Percentiles rank a stretch among this genome's conserved stretches.
Evolutionary conservation across 2,888 invertebrate genomes (phyloP).

Genomic region (Xestoiulus laeticollis): DNA sequence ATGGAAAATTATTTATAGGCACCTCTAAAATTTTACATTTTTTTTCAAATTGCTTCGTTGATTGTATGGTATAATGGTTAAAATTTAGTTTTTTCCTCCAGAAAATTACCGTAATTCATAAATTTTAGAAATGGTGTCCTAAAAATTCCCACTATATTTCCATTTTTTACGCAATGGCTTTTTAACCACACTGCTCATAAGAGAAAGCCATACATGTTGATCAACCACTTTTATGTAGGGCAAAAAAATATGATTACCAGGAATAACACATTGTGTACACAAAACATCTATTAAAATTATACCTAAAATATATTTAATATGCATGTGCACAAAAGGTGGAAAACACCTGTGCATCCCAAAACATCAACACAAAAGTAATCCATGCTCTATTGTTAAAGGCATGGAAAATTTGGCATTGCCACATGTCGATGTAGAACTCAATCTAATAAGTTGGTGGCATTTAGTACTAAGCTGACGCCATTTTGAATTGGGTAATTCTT

Average conservation of each 20-base stretch:
- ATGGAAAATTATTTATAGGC: not conserved
- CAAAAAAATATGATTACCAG: not conserved
- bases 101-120: not conserved
- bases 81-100: not conserved
- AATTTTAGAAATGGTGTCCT: not conserved
- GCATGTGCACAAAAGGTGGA: conserved; percentile 14
- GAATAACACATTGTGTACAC: conserved; percentile 22
- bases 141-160: not conserved
- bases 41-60: not conserved
- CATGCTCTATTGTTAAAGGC: not conserved
- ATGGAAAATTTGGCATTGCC: not conserved
- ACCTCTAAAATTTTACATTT: not conserved
- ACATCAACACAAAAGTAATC: not conserved
- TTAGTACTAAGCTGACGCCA: not conserved
- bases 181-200: not conserved
- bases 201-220: not conserved
- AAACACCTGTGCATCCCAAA: conserved; percentile 20
- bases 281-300: not conserved
- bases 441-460: too few relatives aligned
- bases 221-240: conserved; percentile 1
- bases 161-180: not conserved
- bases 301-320: not conserved
- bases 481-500: not conserved
- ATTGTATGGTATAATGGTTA: not conserved
- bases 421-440: too few relatives aligned